Evolutionary conservation across 2,113 vertebrate genomes (phyloP).

Genomic region (Beaufortia kweichowensis): DNA sequence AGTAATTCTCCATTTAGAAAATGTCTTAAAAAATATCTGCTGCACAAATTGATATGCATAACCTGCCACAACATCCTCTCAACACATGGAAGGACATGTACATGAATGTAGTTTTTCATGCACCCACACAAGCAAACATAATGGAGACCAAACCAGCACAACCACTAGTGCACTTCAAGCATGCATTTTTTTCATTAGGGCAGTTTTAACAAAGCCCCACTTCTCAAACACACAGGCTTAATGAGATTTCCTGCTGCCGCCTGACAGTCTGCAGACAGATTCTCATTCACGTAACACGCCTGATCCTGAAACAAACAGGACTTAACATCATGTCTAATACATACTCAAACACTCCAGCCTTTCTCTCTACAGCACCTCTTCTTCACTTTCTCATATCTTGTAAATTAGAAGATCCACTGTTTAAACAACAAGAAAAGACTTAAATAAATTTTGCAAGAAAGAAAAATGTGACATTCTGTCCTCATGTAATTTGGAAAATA

Average conservation of each 20-base stretch:
- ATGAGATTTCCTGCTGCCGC: constrained; percentile 27
- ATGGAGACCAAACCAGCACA: too few relatives aligned
- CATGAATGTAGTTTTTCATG: background rate
- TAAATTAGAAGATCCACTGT: background rate
- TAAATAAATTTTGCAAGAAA: constrained; percentile 2
- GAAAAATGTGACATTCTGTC: constrained; percentile 32
- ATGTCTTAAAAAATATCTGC: constrained; percentile 1
- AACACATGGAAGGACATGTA: background rate
- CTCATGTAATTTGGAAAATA: constrained; percentile 24
- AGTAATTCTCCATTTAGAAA: background rate
- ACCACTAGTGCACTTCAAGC: background rate
- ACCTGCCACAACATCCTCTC: background rate
- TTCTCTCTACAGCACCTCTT: background rate
- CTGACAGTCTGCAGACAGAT: background rate
- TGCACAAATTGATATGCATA: background rate
- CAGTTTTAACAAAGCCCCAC: background rate
- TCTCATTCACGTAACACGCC: constrained; percentile 13
- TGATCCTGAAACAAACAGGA: constrained; percentile 18
- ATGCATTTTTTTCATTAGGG: constrained; percentile 19
- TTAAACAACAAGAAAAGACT: constrained; percentile 9
- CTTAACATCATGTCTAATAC: constrained; percentile 8
- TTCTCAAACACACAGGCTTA: constrained; percentile 1
- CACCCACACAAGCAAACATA: background rate
- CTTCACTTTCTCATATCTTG: background rate
- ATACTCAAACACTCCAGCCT: background rate